Conservation (phyloP, 1,140 invertebrate species). For the Panagrolaimus sp. region DNA sequence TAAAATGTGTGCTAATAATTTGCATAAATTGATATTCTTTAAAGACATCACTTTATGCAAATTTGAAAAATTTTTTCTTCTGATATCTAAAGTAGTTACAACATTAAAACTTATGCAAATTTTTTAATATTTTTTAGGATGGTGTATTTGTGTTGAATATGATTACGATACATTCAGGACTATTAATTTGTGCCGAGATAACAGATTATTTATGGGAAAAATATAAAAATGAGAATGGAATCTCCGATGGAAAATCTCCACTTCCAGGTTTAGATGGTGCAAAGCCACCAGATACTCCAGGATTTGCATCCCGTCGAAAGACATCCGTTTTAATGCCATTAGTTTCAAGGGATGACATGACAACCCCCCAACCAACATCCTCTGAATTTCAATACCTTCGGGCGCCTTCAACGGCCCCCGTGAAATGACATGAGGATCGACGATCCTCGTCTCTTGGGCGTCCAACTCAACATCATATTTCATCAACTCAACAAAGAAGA, state of each 20-base stretch:
- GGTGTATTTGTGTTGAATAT: slow-evolving; percentile 54
- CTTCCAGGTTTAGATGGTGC: slow-evolving; percentile 12
- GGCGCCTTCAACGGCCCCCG: background rate
- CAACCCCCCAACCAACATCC: background rate
- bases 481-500: background rate
- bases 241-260: slow-evolving; percentile 23
- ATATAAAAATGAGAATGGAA: no score
- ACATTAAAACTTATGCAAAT: slow-evolving; percentile 17
- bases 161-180: slow-evolving; percentile 54
- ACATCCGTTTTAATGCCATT: slow-evolving; percentile 51
- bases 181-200: slow-evolving; percentile 49
- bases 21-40: background rate
- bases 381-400: background rate
- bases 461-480: slow-evolving; percentile 7
- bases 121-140: slow-evolving; percentile 24
- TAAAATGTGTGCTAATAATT: slow-evolving; percentile 49
- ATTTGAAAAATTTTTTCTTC: background rate
- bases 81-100: slow-evolving; percentile 14
- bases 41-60: background rate
- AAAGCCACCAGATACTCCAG: background rate
- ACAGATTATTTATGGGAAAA: slow-evolving; percentile 48
- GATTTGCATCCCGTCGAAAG: slow-evolving; percentile 33
- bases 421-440: slow-evolving; percentile 15
- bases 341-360: slow-evolving; percentile 37
- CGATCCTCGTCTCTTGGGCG: slow-evolving; percentile 13